A percentile compares a stretch with the other conserved stretches of the same genome.
phyloP scores from a whole-genome alignment of 1,140 invertebrate species.

The Apis florea region DNA sequence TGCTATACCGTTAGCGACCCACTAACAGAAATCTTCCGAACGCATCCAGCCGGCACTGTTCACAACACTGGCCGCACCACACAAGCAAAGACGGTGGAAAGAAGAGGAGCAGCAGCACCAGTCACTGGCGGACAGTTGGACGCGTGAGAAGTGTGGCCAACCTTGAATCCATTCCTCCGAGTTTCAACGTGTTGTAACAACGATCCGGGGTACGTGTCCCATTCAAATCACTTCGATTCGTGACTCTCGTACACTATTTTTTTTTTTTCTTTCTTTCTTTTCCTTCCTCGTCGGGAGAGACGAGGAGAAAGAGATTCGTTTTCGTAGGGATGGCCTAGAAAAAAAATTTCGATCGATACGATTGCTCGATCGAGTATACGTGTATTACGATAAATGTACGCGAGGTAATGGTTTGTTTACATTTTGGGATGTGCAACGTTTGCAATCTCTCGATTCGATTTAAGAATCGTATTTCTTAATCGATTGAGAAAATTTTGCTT shows the following conservation, averaged over 20 bases:
- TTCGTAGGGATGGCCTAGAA: no score
- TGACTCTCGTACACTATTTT: neutral
- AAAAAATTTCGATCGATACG: no score
- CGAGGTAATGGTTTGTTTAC: no score
- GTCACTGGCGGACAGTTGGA: slow-evolving; percentile 64
- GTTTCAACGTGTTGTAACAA: slow-evolving; percentile 10
- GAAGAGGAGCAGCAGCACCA: slow-evolving; percentile 66
- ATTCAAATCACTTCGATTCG: slow-evolving; percentile 16
- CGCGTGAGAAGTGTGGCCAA: slow-evolving; percentile 48
- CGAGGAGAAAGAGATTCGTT: no score
- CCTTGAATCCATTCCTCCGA: slow-evolving; percentile 11
- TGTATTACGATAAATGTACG: no score
- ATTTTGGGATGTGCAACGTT: no score
- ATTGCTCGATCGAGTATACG: no score
- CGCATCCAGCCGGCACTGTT: slow-evolving; percentile 67
- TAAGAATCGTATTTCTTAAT: no score
- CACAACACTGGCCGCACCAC: slow-evolving; percentile 33
- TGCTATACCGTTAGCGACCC: slow-evolving; percentile 78
- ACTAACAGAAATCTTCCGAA: slow-evolving; percentile 76
- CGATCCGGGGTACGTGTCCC: slow-evolving; percentile 29
- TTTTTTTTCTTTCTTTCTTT: no score
- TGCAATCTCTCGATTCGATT: no score
- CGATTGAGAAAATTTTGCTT: no score
- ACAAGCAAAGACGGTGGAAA: slow-evolving; percentile 44
- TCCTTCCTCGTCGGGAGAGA: no score